phyloP scores from a whole-genome alignment of 2,888 invertebrate species.

The Theretra japonica region DNA sequence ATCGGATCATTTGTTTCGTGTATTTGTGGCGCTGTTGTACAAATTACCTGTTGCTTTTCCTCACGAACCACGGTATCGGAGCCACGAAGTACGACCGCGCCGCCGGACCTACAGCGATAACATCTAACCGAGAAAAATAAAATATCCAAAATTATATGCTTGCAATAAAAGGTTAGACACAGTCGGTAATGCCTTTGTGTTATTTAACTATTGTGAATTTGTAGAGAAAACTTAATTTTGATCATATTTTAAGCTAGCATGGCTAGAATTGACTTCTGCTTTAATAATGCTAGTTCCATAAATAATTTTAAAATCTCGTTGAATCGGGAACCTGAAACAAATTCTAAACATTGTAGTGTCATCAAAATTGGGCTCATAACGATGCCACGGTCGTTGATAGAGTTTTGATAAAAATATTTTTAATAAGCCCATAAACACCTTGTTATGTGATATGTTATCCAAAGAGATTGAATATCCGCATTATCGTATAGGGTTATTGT shows the following conservation, averaged over 20 bases:
- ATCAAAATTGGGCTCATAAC: background rate
- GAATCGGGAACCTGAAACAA: background rate
- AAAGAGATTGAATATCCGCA: background rate
- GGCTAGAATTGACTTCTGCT: too few relatives aligned
- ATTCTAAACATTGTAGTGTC: background rate
- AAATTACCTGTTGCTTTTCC: conserved; percentile 55
- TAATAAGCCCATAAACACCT: background rate
- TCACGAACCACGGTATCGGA: conserved; percentile 37
- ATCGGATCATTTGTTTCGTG: conserved; percentile 44
- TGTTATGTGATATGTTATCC: background rate
- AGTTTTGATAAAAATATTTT: background rate
- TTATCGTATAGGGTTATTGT: background rate
- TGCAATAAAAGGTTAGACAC: background rate
- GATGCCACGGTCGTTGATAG: background rate
- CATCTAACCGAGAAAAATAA: conserved; percentile 5
- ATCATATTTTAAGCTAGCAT: too few relatives aligned
- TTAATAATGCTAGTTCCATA: too few relatives aligned
- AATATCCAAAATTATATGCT: background rate
- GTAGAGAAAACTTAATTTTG: background rate
- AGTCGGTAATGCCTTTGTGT: background rate
- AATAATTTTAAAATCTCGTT: background rate
- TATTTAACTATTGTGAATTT: background rate
- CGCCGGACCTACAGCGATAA: conserved; percentile 21
- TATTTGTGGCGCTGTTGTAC: conserved; percentile 36
- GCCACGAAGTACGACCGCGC: conserved; percentile 31